These are phyloP conservation scores for Mola mola DNA, from an alignment of 2,113 vertebrate genomes.

Conservation along the genomic window DNA sequence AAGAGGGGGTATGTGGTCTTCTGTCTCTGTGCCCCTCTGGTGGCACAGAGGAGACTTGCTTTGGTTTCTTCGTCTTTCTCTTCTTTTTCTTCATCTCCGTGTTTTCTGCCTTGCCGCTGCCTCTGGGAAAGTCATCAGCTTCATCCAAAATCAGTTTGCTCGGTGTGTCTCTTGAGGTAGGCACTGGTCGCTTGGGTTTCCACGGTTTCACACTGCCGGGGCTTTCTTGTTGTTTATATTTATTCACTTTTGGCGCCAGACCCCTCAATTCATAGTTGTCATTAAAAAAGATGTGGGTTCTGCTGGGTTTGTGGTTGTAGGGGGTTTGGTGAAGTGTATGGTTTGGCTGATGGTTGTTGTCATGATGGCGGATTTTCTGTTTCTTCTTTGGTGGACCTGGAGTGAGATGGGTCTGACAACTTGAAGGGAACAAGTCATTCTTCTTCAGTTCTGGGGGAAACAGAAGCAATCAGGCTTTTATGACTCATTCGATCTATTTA, in stretches of 20 bases:
- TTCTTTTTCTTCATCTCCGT: constrained; percentile 14
- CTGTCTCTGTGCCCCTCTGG: neutral
- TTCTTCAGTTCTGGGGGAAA: constrained; percentile 67
- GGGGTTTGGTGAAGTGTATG: constrained; percentile 20
- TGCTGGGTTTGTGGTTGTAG: constrained; percentile 22
- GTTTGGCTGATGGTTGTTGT: constrained; percentile 10
- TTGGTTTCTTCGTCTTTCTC: neutral
- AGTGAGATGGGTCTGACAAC: constrained; percentile 3
- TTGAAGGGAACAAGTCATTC: constrained; percentile 32
- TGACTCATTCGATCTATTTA: too few species aligned
- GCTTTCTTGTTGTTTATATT: constrained; percentile 14
- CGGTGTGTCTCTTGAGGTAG: constrained; percentile 13
- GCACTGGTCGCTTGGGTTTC: constrained; percentile 74
- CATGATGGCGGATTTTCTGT: constrained; percentile 52
- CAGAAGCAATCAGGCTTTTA: constrained; percentile 5
- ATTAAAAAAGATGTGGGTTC: constrained; percentile 57
- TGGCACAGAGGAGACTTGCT: neutral
- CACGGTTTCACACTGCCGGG: constrained; percentile 56
- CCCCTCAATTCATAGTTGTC: neutral
- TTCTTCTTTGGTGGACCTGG: constrained; percentile 71
- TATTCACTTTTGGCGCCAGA: constrained; percentile 35
- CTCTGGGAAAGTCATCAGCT: constrained; percentile 69
- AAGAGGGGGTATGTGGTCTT: neutral
- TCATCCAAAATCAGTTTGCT: constrained; percentile 30
- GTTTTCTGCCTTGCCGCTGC: constrained; percentile 23